Evolutionary conservation across 1,140 invertebrate genomes (phyloP).

Genomic region (Bombus breviceps): DNA sequence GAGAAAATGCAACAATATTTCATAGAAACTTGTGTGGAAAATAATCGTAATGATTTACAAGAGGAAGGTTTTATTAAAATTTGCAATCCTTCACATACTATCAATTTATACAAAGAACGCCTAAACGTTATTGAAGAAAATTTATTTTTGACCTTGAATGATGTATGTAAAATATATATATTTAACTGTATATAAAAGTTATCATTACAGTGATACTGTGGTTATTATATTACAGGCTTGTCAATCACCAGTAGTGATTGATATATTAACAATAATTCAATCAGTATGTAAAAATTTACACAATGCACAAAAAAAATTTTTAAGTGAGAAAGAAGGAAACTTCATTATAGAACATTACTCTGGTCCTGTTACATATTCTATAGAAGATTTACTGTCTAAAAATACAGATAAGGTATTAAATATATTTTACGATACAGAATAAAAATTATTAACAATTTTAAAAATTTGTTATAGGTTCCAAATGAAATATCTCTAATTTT

Average conservation of each 20-base stretch:
- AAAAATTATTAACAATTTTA: background rate
- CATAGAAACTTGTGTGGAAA: slow-evolving; percentile 86
- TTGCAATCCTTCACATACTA: slow-evolving; percentile 41
- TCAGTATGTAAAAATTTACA: background rate
- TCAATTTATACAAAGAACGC: slow-evolving; percentile 83
- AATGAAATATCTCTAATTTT: slow-evolving; percentile 47
- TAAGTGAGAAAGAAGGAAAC: slow-evolving; percentile 21
- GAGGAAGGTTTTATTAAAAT: slow-evolving; percentile 83
- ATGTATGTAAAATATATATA: slow-evolving; percentile 66
- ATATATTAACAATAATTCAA: slow-evolving; percentile 6
- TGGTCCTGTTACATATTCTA: slow-evolving; percentile 44
- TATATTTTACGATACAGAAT: background rate
- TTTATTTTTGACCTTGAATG: slow-evolving; percentile 79
- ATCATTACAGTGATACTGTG: background rate
- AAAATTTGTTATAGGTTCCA: slow-evolving; percentile 39
- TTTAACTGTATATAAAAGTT: slow-evolving; percentile 1
- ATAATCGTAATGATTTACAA: slow-evolving; percentile 84
- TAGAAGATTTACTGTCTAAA: slow-evolving; percentile 41
- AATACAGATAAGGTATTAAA: slow-evolving; percentile 56
- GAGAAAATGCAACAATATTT: slow-evolving; percentile 87
- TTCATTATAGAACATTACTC: slow-evolving; percentile 52
- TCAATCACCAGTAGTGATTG: slow-evolving; percentile 19
- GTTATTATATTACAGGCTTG: slow-evolving; percentile 34
- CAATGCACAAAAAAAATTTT: background rate
- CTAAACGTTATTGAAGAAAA: slow-evolving; percentile 79